Evolutionary conservation across 2,797 vertebrate species (phyloP).

Genomic region (Hozukius guyotensis): DNA sequence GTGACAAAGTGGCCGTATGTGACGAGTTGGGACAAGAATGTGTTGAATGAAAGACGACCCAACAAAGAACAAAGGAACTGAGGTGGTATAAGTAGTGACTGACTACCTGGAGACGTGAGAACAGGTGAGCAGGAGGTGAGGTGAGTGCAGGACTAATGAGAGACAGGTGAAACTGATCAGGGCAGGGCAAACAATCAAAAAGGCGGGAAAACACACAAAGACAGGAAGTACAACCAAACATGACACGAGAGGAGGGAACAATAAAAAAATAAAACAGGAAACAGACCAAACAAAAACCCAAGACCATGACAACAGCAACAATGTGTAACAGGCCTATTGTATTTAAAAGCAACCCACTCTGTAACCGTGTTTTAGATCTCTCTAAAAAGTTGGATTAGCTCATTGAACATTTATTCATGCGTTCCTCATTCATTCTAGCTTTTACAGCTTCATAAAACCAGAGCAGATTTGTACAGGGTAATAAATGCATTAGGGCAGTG

Average conservation of each 20-base stretch:
- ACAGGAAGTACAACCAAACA: too few relatives aligned
- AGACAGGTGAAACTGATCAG: background rate
- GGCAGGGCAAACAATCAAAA: too few relatives aligned
- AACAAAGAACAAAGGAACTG: too few relatives aligned
- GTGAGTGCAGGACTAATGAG: background rate
- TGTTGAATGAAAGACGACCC: too few relatives aligned
- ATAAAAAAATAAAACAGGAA: too few relatives aligned
- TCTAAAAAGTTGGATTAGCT: background rate
- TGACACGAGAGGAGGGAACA: too few relatives aligned
- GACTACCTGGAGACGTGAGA: too few relatives aligned
- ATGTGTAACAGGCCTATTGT: background rate
- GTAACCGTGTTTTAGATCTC: background rate
- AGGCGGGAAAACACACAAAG: too few relatives aligned
- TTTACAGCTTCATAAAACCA: conserved; percentile 29
- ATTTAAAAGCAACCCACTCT: background rate
- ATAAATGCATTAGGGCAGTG: conserved; percentile 18
- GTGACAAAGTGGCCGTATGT: too few relatives aligned
- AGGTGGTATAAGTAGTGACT: too few relatives aligned
- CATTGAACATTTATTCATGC: conserved; percentile 21
- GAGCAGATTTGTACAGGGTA: conserved; percentile 5
- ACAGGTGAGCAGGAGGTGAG: background rate
- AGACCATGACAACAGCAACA: background rate
- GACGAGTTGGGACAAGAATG: too few relatives aligned
- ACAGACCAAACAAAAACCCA: too few relatives aligned
- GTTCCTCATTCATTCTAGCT: background rate